Evolutionary conservation across 1,140 invertebrate species (phyloP).

Genomic region (Pomacea maculata): DNA sequence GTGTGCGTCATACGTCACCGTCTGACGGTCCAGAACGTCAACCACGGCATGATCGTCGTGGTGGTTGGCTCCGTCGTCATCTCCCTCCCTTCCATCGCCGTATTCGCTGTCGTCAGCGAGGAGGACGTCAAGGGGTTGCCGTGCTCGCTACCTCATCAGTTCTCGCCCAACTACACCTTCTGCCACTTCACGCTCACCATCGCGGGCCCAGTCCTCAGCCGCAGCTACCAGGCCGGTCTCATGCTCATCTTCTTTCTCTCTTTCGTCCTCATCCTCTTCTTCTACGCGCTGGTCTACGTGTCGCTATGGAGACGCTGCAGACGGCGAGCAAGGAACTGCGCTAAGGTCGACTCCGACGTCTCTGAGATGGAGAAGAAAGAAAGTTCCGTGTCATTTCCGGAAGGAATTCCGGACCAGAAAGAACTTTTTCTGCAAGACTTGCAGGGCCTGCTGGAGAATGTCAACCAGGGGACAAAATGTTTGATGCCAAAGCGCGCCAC

Average conservation of each 20-base stretch:
- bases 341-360: neutral
- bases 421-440: too few species aligned
- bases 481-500: too few species aligned
- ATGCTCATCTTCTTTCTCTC: slow-evolving; percentile 38
- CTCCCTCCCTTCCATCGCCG: slow-evolving; percentile 41
- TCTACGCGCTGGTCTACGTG: slow-evolving; percentile 47
- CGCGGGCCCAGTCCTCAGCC: slow-evolving; percentile 31
- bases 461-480: too few species aligned
- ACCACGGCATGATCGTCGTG: slow-evolving; percentile 42
- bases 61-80: slow-evolving; percentile 34
- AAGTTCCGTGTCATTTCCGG: too few species aligned
- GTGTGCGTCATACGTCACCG: slow-evolving; percentile 36
- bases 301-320: slow-evolving; percentile 46
- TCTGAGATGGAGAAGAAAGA: neutral
- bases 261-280: slow-evolving; percentile 41
- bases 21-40: slow-evolving; percentile 39
- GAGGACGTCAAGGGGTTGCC: slow-evolving; percentile 33
- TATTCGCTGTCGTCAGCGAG: slow-evolving; percentile 45
- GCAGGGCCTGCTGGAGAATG: too few species aligned
- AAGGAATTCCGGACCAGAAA: too few species aligned
- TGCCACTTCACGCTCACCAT: slow-evolving; percentile 51
- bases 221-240: slow-evolving; percentile 41
- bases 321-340: neutral
- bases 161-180: slow-evolving; percentile 19
- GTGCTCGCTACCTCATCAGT: slow-evolving; percentile 36